Evolutionary conservation across 2,888 invertebrate genomes (phyloP).

Genomic region (Acrobasis suavella): DNA sequence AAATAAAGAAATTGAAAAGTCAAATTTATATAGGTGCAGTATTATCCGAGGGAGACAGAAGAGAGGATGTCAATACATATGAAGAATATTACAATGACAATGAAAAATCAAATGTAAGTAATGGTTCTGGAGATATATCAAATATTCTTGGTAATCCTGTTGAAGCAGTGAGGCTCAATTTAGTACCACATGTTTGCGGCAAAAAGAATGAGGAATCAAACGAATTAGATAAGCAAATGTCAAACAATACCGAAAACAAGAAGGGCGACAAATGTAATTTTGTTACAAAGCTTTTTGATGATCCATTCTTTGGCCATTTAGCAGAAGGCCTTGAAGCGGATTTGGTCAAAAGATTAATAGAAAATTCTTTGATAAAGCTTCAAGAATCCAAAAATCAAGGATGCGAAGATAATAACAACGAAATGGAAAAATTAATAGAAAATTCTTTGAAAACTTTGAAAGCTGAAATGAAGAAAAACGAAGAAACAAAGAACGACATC

Average conservation of each 20-base stretch:
- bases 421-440: conserved; percentile 79
- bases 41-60: conserved; percentile 53
- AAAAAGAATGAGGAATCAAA: conserved; percentile 65
- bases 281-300: conserved; percentile 84
- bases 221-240: conserved; percentile 30
- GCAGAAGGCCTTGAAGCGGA: conserved; percentile 84
- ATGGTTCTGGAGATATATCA: conserved; percentile 64
- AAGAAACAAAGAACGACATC: conserved; percentile 37
- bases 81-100: conserved; percentile 69
- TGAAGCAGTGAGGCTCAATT: conserved; percentile 88
- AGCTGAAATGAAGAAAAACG: conserved; percentile 53
- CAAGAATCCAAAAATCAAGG: conserved; percentile 74
- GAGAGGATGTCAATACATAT: conserved; percentile 60
- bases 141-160: conserved; percentile 87
- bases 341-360: conserved; percentile 84
- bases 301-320: conserved; percentile 84
- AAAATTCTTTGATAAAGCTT: conserved; percentile 85
- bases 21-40: conserved; percentile 77
- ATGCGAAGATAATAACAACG: conserved; percentile 64
- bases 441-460: conserved; percentile 71
- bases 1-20: conserved; percentile 72
- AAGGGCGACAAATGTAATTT: conserved; percentile 67
- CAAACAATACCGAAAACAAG: conserved; percentile 37
- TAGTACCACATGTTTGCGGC: conserved; percentile 90
- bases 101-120: conserved; percentile 40